These are phyloP conservation scores for Cyanoramphus novaezelandiae DNA, from an alignment of 2,113 vertebrate genomes.

Conservation along the genomic window DNA sequence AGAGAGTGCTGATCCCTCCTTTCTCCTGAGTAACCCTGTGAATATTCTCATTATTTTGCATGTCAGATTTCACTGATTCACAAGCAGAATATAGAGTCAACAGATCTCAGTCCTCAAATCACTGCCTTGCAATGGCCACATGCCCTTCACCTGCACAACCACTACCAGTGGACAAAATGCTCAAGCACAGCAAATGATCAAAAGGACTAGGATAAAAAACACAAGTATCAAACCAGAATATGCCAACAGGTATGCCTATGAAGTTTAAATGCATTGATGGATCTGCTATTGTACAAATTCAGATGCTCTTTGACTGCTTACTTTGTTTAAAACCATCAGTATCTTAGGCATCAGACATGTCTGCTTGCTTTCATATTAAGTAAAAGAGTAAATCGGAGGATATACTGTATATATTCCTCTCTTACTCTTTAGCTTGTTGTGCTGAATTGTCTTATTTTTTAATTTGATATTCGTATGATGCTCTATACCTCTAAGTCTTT, in stretches of 20 bases:
- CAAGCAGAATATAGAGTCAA: not conserved
- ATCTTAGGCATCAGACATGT: not conserved
- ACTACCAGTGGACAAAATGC: not conserved
- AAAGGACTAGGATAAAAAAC: not conserved
- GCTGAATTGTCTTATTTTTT: not conserved
- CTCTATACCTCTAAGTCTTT: not conserved
- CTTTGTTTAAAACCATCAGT: not conserved
- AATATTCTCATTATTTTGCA: not conserved
- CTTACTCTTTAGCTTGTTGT: not conserved
- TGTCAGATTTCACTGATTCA: not conserved
- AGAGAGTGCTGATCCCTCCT: not conserved
- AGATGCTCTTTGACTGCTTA: not conserved
- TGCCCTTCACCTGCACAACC: not conserved
- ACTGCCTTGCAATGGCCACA: not conserved
- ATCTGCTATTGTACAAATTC: not conserved
- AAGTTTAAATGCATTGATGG: not conserved
- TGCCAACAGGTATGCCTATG: not conserved
- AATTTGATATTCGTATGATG: not conserved
- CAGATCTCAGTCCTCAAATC: not conserved
- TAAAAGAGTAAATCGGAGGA: not conserved
- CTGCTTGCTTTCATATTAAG: not conserved
- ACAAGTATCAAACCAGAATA: not conserved
- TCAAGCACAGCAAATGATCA: not conserved
- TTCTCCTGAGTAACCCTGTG: not conserved
- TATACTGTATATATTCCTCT: not conserved